Evolutionary conservation across 1,140 invertebrate species (phyloP), one percentile per base, ranked within the genome.

Genomic region (Lasioglossum albipes): DNA sequence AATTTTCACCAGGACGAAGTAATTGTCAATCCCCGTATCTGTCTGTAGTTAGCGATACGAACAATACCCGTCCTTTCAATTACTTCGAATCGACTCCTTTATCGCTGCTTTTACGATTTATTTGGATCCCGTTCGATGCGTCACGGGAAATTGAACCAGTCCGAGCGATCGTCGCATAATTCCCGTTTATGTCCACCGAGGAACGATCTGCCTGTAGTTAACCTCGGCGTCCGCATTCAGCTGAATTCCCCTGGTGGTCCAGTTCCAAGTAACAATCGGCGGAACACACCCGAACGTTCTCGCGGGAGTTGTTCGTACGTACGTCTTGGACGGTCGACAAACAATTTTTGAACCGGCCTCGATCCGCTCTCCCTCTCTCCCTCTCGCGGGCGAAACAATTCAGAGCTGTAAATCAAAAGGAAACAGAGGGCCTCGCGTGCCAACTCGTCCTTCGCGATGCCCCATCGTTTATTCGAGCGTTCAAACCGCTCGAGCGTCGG

Each of bases 381-480:
- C 36, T 36, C 36, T 27, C 27, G 27, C 1, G 27, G 27, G 2
- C 52, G 16, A 54, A 72, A 73, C 67, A 59, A 75, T 79, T 66
- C 18, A 16, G 9, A 45, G 9, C 16, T 12, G 57, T 79, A 85
- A 79, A 79, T 86, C 72, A 79, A 62, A n/a, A 22, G 31, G 66
- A 75, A 54, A 52, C n/a, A 12, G 45, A 49, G 45, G 13, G 52
- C 13, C 31, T 86, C 68, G 84, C 84, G 84, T 86, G 84, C 75
- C 67, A 83, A 79, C 41, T 22, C 75, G 75, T 68, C 81, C 84
- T 85, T 84, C 74, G 66, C 61, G 67, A 75, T 82, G 71, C 41
- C 78, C 70, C 18, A 22, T 57, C 59, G n/a, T 49, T 71, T 85
- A 75, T 84, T 85, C 84, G 74, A 82, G 62, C 69, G 54, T 66